Base-by-base conservation (phyloP, 2,888 invertebrate genomes). In the Apantesis nais region DNA sequence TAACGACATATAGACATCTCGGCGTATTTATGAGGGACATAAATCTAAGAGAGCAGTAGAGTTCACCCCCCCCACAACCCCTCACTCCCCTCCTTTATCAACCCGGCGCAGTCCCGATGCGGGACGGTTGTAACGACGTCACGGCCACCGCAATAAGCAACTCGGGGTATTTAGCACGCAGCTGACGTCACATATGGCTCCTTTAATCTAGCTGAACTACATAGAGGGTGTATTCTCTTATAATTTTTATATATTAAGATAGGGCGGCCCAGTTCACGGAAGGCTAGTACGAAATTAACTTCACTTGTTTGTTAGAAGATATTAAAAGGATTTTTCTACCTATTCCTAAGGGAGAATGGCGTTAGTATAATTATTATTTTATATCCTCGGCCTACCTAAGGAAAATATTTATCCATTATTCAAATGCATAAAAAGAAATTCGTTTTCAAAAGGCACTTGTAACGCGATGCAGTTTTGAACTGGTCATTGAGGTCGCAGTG, bases 21-120 rank as follows among this genome's bases (percentile, higher is more conserved):
- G 48, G 63, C 69, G 70, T 80, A 78, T 80, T 73, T 75, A 80
- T 78, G 81, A 75, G 68, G 65, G 73, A 62, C 70, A 78, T 78
- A 73, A 78, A 78, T 80, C 75, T 78, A 66, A 72, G 71, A 34
- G 70, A 71, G 71, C 67, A 60, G 44, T 22, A 44, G 70, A 63
- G 67, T 62, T 16, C 39, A 39, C 55, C 63, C 37, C 39, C 58
- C 22, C 22, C 29, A 2, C 3, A 11, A 0, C 52, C 25, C 31
- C 4, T 44, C 22, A 16, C 2, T 65, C 67, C 39, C 61, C 44
- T 37, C 48, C 44, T 55, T 12, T n/a, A n/a, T n/a, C 48, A 29
- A n/a, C 48, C 29, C 68, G 68, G n/a, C 29, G 34, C 55, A 25
- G 61, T 39, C 62, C 41, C 70, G 65, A 62, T 31, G 31, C 68